Conservation (phyloP, 2,888 invertebrate genomes). For the Noctua janthina region DNA sequence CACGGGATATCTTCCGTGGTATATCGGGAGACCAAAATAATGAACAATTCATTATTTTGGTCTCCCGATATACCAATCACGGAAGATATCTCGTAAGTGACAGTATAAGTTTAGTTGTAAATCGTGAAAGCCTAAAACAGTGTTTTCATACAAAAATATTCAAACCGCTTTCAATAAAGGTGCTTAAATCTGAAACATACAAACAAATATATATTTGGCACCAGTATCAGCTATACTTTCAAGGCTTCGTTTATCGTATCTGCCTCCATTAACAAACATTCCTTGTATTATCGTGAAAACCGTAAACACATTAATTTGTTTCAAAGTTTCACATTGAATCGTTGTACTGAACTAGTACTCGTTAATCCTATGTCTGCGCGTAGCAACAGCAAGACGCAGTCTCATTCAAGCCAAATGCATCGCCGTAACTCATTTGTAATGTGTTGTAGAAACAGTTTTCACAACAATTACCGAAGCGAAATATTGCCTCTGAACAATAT, state of each 20-base stretch:
- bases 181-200: not conserved
- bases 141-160: not conserved
- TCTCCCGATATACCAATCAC: too few relatives aligned
- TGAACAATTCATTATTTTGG: too few relatives aligned
- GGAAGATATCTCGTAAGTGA: too few relatives aligned
- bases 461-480: conserved; percentile 70
- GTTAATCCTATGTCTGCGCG: conserved; percentile 65
- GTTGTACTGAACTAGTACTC: conserved; percentile 55
- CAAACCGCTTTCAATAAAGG: not conserved
- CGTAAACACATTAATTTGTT: conserved; percentile 21
- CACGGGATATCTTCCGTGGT: too few relatives aligned
- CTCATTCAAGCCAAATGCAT: conserved; percentile 80
- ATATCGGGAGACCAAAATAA: too few relatives aligned
- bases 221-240: not conserved
- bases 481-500: conserved; percentile 69
- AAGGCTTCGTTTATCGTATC: not conserved
- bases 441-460: conserved; percentile 72
- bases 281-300: conserved; percentile 12
- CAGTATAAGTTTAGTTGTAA: too few relatives aligned
- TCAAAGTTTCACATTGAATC: conserved; percentile 44
- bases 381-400: conserved; percentile 63
- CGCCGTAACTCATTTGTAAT: conserved; percentile 78
- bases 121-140: too few relatives aligned
- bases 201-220: not conserved
- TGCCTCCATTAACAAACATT: conserved; percentile 1